Base-by-base conservation (phyloP, 1,140 invertebrate genomes). In the Drosophila subpulchrella region DNA sequence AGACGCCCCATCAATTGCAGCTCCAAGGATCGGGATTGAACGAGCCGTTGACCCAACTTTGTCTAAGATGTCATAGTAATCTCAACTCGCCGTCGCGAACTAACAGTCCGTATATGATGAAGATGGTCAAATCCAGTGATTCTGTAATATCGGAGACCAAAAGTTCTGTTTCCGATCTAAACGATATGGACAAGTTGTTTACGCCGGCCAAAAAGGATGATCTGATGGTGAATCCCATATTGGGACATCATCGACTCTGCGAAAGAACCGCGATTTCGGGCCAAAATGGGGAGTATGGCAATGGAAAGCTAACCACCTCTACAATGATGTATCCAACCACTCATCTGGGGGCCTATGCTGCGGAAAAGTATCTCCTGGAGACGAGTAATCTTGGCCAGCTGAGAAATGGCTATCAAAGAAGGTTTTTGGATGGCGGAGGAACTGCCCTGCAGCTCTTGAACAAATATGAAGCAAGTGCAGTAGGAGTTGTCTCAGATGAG, bases 211-310 rank as follows among this genome's bases (percentile, higher is more conserved):
- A 90, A n/a, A 92, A 92, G 53, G 91, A 92, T 46, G 92, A 92
- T 54, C 62, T 93, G 4, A 88, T 91, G 78, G 93, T 94, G 50
- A 94, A 94, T 82, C 94, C 94, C 54, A 92, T 93, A 47, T 59
- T 94, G 17, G 93, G 94, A 1, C 94, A 95, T 89, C 94, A 95
- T 77, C 93, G 94, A 47, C 88, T 94, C 36, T 95, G 94, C 89
- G 94, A 95, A 71, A 68, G 91, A 5, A 92, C 89, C 32, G 24
- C 57, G 0, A 8, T 24, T 34, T 8, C 36, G 1, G 34, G 72
- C 0, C 72, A 53, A 6, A 44, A 12, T 0, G 46, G 46, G 10
- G 78, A 81, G 4, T 77, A 67, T 44, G 78, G 54, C 4, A 75
- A 55, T 11, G 78, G 79, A 0, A 81, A 82, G 27, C 4, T 83